These are phyloP conservation scores for Drosophila bifasciata DNA, from an alignment of 1,140 invertebrate species.

Conservation along the genomic window DNA sequence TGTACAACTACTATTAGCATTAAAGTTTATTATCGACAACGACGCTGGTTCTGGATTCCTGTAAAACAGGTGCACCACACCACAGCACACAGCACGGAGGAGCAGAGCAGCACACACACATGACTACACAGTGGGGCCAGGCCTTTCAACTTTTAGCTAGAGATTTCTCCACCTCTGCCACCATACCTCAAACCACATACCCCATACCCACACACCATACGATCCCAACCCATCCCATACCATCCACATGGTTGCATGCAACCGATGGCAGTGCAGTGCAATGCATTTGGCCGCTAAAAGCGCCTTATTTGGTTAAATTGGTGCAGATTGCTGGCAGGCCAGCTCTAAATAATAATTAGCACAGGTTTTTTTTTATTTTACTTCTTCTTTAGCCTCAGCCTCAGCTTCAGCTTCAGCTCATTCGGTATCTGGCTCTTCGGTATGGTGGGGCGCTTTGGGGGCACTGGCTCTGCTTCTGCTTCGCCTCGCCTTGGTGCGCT, in stretches of 20 bases:
- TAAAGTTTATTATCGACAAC: constrained; percentile 83
- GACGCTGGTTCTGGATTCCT: constrained; percentile 78
- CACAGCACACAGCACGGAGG: constrained; percentile 14
- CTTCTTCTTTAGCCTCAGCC: constrained; percentile 2
- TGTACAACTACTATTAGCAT: constrained; percentile 83
- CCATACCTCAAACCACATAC: constrained; percentile 1
- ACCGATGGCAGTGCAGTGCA: constrained; percentile 19
- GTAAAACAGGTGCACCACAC: constrained; percentile 74
- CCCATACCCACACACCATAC: constrained; percentile 1
- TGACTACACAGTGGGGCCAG: constrained; percentile 37
- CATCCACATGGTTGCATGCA: constrained; percentile 65
- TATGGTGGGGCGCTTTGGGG: no score
- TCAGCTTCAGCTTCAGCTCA: background rate
- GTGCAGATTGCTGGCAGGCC: constrained; percentile 76
- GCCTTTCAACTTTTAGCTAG: constrained; percentile 74
- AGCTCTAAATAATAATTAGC: constrained; percentile 83
- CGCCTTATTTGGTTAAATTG: constrained; percentile 83
- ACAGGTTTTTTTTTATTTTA: constrained; percentile 66
- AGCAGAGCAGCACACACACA: constrained; percentile 7
- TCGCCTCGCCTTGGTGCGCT: constrained; percentile 52
- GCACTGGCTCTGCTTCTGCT: constrained; percentile 17
- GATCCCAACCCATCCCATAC: constrained; percentile 13
- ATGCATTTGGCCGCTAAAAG: constrained; percentile 80
- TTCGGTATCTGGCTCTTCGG: constrained; percentile 19
- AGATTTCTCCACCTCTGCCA: constrained; percentile 64